A percentile compares a stretch with the other conserved stretches of the same genome.
Conservation (phyloP, 2,113 vertebrate species). For the Corythornis cristatus region DNA sequence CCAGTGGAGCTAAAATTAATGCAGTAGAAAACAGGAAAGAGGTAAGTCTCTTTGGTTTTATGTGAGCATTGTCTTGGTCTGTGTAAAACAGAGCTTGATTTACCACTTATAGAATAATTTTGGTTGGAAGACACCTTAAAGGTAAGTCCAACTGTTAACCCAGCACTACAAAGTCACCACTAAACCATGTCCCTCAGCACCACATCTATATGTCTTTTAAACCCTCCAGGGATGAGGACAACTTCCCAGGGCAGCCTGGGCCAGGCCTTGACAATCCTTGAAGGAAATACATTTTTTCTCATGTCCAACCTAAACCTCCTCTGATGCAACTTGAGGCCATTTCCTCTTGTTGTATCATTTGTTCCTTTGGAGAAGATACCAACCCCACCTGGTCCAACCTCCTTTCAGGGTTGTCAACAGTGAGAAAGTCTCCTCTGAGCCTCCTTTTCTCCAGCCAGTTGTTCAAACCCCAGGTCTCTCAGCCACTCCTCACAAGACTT, state of each 20-base stretch:
- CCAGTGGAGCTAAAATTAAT: background rate
- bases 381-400: too few relatives aligned
- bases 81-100: background rate
- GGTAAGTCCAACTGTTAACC: background rate
- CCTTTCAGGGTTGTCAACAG: too few relatives aligned
- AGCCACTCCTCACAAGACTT: too few relatives aligned
- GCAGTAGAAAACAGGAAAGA: background rate
- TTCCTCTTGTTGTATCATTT: too few relatives aligned
- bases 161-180: background rate
- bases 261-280: background rate
- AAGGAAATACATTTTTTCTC: too few relatives aligned
- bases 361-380: too few relatives aligned
- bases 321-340: too few relatives aligned
- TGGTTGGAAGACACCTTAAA: background rate
- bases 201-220: background rate
- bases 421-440: too few relatives aligned
- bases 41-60: background rate
- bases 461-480: too few relatives aligned
- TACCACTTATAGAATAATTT: background rate
- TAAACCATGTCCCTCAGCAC: background rate
- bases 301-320: too few relatives aligned
- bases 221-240: background rate
- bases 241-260: background rate
- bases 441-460: too few relatives aligned
- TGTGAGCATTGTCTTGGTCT: background rate